Percentiles rank a stretch among this genome's conserved stretches.
Conservation (phyloP, 2,888 invertebrate species). For the Argyra leucocephala region DNA sequence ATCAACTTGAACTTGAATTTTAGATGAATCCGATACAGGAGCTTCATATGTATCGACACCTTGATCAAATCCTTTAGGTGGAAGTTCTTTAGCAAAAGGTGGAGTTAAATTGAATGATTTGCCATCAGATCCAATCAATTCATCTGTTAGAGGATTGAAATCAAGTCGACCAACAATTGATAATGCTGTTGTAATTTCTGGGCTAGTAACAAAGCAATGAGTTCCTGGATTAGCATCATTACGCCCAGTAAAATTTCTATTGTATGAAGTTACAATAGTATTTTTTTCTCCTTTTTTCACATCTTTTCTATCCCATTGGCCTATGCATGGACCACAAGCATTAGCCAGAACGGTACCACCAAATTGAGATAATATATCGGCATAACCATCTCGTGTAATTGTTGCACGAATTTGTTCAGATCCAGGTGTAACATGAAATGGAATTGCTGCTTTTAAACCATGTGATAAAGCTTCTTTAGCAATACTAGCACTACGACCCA, state of each 20-base stretch:
- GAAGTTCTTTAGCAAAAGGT: conserved; percentile 87
- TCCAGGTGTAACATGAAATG: conserved; percentile 97
- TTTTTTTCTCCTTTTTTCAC: conserved; percentile 98
- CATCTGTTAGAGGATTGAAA: conserved; percentile 87
- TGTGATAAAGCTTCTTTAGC: conserved; percentile 82
- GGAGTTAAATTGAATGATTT: conserved; percentile 81
- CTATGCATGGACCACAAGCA: conserved; percentile 99
- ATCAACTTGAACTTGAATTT: conserved; percentile 70
- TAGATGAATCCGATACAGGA: conserved; percentile 52
- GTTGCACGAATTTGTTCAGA: conserved; percentile 98
- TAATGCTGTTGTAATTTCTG: conserved; percentile 95
- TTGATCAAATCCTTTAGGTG: conserved; percentile 88
- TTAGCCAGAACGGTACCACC: conserved; percentile 95
- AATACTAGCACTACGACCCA: conserved; percentile 94
- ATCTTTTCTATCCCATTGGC: conserved; percentile 97
- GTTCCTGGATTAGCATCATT: conserved; percentile 99
- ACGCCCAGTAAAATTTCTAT: conserved; percentile 94
- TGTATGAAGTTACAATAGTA: conserved; percentile 98
- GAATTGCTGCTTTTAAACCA: conserved; percentile 87
- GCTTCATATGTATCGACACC: conserved; percentile 92
- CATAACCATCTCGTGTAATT: conserved; percentile 93
- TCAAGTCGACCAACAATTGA: conserved; percentile 81
- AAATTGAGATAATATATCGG: conserved; percentile 75
- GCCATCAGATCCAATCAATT: conserved; percentile 72
- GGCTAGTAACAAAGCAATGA: conserved; percentile 86